Evolutionary conservation across 37 sponge, comb jelly and placozoan species (phyloP).

Genomic region (Petrosia ficiformis): DNA sequence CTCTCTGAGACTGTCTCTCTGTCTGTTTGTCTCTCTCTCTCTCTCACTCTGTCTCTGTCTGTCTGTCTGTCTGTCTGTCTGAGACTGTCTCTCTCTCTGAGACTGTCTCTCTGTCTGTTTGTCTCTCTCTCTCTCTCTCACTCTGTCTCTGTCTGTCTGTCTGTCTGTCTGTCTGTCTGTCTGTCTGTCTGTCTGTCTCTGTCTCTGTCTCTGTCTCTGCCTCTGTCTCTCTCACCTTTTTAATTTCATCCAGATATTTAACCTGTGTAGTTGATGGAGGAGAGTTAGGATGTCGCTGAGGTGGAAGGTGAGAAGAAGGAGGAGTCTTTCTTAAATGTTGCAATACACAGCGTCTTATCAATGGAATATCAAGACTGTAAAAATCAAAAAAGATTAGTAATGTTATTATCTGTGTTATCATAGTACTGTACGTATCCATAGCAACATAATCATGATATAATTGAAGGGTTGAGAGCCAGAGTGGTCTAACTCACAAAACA

Average conservation of each 20-base stretch:
- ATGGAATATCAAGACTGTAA: conserved; percentile 54
- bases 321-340: conserved; percentile 13
- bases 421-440: no score
- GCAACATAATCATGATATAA: no score
- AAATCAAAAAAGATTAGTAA: no score
- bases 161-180: conserved; percentile 4
- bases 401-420: no score
- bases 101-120: no score
- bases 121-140: conserved; percentile 20
- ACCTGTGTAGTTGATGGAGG: not conserved
- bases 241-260: not conserved
- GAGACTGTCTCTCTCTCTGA: no score
- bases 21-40: conserved; percentile 3
- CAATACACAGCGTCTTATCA: conserved; percentile 44
- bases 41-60: conserved; percentile 7
- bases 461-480: no score
- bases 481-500: no score
- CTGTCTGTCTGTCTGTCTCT: not conserved
- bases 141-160: conserved; percentile 64
- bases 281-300: not conserved
- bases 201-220: not conserved
- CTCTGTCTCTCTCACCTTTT: not conserved
- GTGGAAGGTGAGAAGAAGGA: not conserved
- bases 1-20: not conserved
- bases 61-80: not conserved